Evolutionary conservation across 2,113 vertebrate species (phyloP).

Genomic region (Perognathus longimembris): DNA sequence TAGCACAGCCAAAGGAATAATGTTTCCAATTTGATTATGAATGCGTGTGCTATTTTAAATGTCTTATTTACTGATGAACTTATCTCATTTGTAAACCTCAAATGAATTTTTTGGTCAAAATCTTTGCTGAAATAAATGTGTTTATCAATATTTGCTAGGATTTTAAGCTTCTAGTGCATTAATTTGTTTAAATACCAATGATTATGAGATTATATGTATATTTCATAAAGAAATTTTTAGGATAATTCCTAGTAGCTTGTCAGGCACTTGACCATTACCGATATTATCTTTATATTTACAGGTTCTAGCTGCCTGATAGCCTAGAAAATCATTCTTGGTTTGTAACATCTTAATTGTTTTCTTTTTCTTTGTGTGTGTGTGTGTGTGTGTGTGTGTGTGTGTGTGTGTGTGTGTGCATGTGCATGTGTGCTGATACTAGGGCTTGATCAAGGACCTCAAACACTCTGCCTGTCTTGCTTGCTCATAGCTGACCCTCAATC

Average conservation of each 20-base stretch:
- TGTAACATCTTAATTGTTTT: not conserved
- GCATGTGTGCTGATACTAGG: no score
- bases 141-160: conserved; percentile 7
- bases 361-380: no score
- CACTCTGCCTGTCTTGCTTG: no score
- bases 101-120: not conserved
- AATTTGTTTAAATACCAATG: not conserved
- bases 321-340: conserved; percentile 7
- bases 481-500: no score
- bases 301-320: not conserved
- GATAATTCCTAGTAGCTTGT: not conserved
- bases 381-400: no score
- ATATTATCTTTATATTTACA: conserved; percentile 1
- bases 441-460: no score
- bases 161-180: not conserved
- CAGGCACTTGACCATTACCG: not conserved
- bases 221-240: conserved; percentile 11
- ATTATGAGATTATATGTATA: not conserved
- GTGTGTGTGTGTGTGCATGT: no score
- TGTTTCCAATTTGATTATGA: conserved; percentile 9
- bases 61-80: not conserved
- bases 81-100: conserved; percentile 25
- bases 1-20: not conserved
- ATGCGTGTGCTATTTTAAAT: not conserved
- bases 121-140: no score